These are phyloP conservation scores for Poecilia wingei DNA, from an alignment of 2,797 vertebrate species.

Conservation along the genomic window DNA sequence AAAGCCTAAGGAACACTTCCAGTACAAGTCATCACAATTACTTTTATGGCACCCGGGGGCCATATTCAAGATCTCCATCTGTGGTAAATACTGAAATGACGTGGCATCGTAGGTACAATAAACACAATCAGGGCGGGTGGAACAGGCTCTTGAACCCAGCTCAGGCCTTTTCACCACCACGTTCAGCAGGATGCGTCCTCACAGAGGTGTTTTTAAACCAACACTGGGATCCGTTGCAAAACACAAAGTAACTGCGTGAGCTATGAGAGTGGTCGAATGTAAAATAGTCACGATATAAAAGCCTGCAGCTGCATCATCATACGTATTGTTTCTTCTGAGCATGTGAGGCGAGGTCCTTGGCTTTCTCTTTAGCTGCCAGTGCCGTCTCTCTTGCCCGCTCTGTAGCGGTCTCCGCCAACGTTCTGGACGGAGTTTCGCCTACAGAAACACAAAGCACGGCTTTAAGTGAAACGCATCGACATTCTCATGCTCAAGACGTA, in stretches of 20 bases:
- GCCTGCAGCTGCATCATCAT: conserved; percentile 63
- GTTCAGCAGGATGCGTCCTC: conserved; percentile 40
- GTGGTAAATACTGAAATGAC: conserved; percentile 35
- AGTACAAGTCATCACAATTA: conserved; percentile 10
- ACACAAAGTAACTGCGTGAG: conserved; percentile 8
- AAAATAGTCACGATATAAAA: conserved; percentile 40
- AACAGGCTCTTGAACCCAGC: conserved; percentile 58
- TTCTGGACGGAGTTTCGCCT: conserved; percentile 93
- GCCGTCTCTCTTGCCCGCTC: conserved; percentile 95
- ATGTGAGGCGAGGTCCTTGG: conserved; percentile 93
- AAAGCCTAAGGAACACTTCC: conserved; percentile 36
- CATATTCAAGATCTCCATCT: conserved; percentile 16
- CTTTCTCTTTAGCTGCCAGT: conserved; percentile 94
- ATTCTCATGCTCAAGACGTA: neutral
- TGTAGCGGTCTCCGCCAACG: conserved; percentile 90
- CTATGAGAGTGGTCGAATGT: conserved; percentile 10
- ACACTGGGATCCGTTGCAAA: conserved; percentile 28
- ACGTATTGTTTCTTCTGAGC: conserved; percentile 94
- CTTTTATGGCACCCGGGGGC: conserved; percentile 30
- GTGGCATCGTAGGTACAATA: conserved; percentile 26
- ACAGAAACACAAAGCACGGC: conserved; percentile 13
- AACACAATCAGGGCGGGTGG: conserved; percentile 34
- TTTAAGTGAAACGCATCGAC: neutral
- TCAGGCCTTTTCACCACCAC: conserved; percentile 55
- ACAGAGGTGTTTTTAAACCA: conserved; percentile 45